phyloP scores from a whole-genome alignment of 2,797 vertebrate species.

The Peromyscus melanophrys region DNA sequence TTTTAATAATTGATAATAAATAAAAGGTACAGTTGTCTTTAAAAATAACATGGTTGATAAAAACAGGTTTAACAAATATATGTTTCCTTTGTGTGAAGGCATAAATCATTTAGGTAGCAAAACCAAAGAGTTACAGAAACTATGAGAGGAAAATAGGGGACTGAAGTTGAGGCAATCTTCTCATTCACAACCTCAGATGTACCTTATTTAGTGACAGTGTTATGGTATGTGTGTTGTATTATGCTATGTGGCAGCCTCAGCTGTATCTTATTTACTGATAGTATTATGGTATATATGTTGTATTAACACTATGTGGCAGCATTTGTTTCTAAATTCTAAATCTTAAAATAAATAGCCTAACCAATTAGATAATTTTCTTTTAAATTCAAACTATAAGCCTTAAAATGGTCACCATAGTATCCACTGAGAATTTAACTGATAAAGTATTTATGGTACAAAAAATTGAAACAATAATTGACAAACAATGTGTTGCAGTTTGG shows the following conservation, averaged over 20 bases:
- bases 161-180: not conserved
- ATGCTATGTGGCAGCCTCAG: not conserved
- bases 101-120: constrained; percentile 59
- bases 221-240: too few species aligned
- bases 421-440: not conserved
- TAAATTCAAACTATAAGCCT: not conserved
- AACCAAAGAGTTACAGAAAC: constrained; percentile 27
- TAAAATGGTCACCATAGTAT: not conserved
- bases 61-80: not conserved
- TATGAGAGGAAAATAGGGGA: not conserved
- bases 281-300: not conserved
- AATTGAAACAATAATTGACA: not conserved
- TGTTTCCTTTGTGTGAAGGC: not conserved
- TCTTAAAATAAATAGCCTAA: not conserved
- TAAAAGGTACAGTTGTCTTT: not conserved
- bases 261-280: constrained; percentile 14
- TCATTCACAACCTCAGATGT: not conserved
- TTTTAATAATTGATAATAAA: not conserved
- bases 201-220: too few species aligned
- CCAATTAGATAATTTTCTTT: not conserved
- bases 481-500: not conserved
- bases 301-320: not conserved
- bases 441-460: constrained; percentile 45
- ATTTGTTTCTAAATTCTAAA: constrained; percentile 12
- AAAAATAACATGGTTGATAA: constrained; percentile 8